A percentile compares a stretch with the other conserved stretches of the same genome.
Evolutionary conservation across 2,113 vertebrate genomes (phyloP).

Genomic region (Paramisgurnus dabryanus): DNA sequence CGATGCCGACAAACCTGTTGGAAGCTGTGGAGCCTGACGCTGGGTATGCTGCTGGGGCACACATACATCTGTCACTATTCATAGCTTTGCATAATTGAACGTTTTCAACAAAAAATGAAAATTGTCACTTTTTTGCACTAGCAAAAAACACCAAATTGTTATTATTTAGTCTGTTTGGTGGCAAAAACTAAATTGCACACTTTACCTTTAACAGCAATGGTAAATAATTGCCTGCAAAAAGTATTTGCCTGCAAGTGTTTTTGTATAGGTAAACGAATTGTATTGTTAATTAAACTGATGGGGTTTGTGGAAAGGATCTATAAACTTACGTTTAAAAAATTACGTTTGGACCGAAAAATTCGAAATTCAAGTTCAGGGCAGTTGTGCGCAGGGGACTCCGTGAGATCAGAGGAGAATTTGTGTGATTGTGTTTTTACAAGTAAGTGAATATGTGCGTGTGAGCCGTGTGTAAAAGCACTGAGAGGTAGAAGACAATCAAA

Average conservation of each 20-base stretch:
- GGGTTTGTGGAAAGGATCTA: background rate
- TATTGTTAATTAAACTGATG: background rate
- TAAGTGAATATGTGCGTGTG: conserved; percentile 37
- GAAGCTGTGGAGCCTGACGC: conserved; percentile 93
- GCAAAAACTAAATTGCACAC: background rate
- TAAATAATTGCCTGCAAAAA: too few relatives aligned
- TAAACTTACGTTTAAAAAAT: too few relatives aligned
- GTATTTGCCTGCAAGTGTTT: too few relatives aligned
- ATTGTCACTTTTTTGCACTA: background rate
- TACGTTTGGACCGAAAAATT: background rate
- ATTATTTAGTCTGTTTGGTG: background rate
- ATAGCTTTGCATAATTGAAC: conserved; percentile 27
- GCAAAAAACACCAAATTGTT: too few relatives aligned
- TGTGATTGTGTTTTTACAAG: background rate
- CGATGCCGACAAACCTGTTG: conserved; percentile 99
- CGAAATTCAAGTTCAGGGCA: conserved; percentile 35
- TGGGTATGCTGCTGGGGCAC: conserved; percentile 86
- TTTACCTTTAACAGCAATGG: too few relatives aligned
- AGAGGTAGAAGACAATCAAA: conserved; percentile 14
- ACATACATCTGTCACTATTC: conserved; percentile 64
- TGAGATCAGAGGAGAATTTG: conserved; percentile 41
- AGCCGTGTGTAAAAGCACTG: background rate
- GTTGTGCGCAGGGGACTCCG: conserved; percentile 77
- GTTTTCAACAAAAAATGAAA: too few relatives aligned
- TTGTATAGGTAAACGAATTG: background rate